Conservation (phyloP, 2,888 invertebrate genomes). For the Drosophila monieri region DNA sequence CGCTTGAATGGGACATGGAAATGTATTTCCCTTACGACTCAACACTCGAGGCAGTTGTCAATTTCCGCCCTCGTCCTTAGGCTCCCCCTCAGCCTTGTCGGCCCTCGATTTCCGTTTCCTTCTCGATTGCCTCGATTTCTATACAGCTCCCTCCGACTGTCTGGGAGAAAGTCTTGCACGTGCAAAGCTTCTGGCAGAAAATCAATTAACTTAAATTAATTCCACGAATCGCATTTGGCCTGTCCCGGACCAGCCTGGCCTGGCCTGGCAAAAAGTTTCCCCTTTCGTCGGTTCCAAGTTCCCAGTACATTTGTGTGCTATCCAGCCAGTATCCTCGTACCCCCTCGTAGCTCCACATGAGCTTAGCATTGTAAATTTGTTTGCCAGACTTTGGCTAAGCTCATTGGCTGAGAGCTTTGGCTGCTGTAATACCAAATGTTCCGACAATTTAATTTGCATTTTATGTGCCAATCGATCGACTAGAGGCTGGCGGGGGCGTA, state of each 20-base stretch:
- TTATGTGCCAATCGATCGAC: slow-evolving; percentile 42
- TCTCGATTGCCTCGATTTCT: slow-evolving; percentile 14
- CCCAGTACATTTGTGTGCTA: slow-evolving; percentile 11
- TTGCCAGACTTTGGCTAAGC: slow-evolving; percentile 58
- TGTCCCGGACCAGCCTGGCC: background rate
- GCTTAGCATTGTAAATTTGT: slow-evolving; percentile 66
- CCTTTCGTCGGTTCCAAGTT: slow-evolving; percentile 4
- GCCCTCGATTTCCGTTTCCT: slow-evolving; percentile 28
- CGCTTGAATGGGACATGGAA: slow-evolving; percentile 50
- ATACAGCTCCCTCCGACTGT: slow-evolving; percentile 5
- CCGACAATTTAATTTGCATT: slow-evolving; percentile 73
- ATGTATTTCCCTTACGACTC: slow-evolving; percentile 74
- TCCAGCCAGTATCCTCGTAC: background rate
- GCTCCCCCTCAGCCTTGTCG: background rate
- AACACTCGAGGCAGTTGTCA: slow-evolving; percentile 62
- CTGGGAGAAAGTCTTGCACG: slow-evolving; percentile 50
- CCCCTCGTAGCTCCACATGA: slow-evolving; percentile 34
- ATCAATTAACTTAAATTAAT: slow-evolving; percentile 76
- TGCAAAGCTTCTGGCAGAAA: slow-evolving; percentile 55
- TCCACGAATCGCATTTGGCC: slow-evolving; percentile 53
- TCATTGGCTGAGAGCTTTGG: slow-evolving; percentile 58
- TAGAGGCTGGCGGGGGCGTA: slow-evolving; percentile 2
- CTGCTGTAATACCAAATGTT: slow-evolving; percentile 61
- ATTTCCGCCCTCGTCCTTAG: slow-evolving; percentile 33
- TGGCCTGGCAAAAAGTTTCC: slow-evolving; percentile 13